phyloP scores from a whole-genome alignment of 2,888 invertebrate genomes.

The Chrysomela aeneicollis region DNA sequence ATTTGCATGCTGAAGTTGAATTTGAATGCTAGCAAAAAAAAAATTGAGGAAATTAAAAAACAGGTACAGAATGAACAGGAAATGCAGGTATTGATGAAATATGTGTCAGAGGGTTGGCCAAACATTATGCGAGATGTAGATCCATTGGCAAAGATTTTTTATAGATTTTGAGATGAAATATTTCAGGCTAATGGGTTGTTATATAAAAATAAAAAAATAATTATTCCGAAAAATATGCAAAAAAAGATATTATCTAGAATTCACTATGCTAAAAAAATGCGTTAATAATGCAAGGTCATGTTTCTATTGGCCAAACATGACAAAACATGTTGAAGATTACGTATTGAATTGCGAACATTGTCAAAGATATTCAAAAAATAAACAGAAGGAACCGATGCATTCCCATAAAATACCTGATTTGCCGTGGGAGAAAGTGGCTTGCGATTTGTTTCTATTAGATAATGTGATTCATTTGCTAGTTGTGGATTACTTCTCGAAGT shows the following conservation, averaged over 20 bases:
- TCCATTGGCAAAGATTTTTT: too few species aligned
- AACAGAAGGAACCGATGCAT: conserved; percentile 8
- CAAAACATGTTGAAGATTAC: conserved; percentile 15
- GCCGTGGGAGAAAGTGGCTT: conserved; percentile 20
- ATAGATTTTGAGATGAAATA: too few species aligned
- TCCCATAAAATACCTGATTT: conserved; percentile 12
- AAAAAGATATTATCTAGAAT: too few species aligned
- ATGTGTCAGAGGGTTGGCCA: too few species aligned
- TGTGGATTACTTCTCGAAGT: too few species aligned
- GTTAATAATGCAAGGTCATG: conserved; percentile 1
- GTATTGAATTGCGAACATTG: conserved; percentile 13
- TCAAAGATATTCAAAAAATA: conserved; percentile 7
- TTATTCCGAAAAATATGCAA: background rate
- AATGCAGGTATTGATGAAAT: too few species aligned
- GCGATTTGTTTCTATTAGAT: conserved; percentile 17
- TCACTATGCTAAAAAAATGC: conserved; percentile 1
- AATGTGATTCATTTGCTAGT: too few species aligned
- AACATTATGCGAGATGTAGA: too few species aligned
- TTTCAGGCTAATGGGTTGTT: background rate
- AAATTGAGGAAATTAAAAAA: too few species aligned
- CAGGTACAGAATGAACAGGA: too few species aligned
- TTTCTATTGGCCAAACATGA: conserved; percentile 14
- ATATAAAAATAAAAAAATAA: conserved; percentile 17
- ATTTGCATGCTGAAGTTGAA: too few species aligned
- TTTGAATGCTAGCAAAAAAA: too few species aligned